Evolutionary conservation across 2,888 invertebrate species (phyloP), one percentile per base, ranked within the genome.

Genomic region (Sympetrum striolatum): DNA sequence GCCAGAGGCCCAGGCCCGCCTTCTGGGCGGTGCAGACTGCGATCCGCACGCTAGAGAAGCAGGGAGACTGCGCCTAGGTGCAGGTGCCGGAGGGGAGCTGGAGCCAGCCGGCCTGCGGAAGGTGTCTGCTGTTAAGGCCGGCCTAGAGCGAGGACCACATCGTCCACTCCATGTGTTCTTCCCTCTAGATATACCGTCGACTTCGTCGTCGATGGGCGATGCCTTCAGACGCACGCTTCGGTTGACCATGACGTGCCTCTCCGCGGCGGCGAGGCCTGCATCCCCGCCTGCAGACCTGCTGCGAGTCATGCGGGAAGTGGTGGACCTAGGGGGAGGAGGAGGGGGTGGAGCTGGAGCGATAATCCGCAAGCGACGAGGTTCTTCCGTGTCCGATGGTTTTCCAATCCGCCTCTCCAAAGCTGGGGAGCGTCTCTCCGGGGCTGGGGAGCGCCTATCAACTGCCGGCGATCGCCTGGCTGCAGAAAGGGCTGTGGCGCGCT

Each of bases 151-250:
- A 91, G 93, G 92, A 35, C 93, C 93, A 58, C 93, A 94, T 64
- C 97, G 95, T 0, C 97, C 97, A 91, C 96, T 96, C 97, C 97
- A 97, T 0, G 97, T 97, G 92, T 96, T 96, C 90, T 96, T 95
- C 91, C 95, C 93, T 91, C 93, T 5, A 94, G 94, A 0, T 95
- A 95, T 25, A 95, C 95, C 44, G 92, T 94, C 80, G 95, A 94
- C 82, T 94, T 94, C 0, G 94, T 94, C 90, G 95, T 95, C 39
- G 95, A 94, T 91, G 93, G 93, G 91, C 95, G 79, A 14, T 39
- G 90, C 80, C 37, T 90, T 48, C 18, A 91, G 91, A 10, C 86
- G 86, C 39, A 86, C 64, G 86, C 86, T 86, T 15, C 86, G 86
- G 79, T 79, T 86, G 39, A 86, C 48, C 91, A 81, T 79, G 91